These are phyloP conservation scores for Pipistrellus nathusii DNA, from an alignment of 2,797 vertebrate genomes.

Conservation along the genomic window DNA sequence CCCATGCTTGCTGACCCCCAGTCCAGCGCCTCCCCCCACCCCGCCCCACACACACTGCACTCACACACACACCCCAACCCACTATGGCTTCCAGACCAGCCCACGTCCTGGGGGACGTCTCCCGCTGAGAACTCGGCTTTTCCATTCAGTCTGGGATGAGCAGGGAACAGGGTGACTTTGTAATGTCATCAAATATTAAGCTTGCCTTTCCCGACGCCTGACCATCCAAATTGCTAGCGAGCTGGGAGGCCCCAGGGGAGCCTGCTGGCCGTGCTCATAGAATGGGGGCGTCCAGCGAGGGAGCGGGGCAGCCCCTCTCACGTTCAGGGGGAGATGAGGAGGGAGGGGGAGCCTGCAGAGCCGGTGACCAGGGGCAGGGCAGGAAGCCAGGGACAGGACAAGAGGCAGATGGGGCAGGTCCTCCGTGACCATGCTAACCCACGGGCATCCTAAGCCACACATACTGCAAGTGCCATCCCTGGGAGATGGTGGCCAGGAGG, in stretches of 20 bases:
- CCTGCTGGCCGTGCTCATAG: conserved; percentile 66
- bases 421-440: conserved; percentile 64
- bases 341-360: neutral
- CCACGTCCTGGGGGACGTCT: conserved; percentile 23
- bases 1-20: neutral
- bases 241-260: conserved; percentile 65
- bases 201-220: conserved; percentile 79
- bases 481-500: neutral
- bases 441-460: neutral
- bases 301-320: neutral
- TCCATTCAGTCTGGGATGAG: conserved; percentile 61
- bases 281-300: conserved; percentile 29
- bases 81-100: conserved; percentile 40
- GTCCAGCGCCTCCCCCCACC: neutral
- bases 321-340: conserved; percentile 10
- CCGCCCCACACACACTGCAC: too few relatives aligned
- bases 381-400: conserved; percentile 47
- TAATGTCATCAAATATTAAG: conserved; percentile 78
- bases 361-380: neutral
- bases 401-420: neutral
- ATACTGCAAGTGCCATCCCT: neutral
- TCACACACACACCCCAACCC: neutral
- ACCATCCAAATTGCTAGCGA: conserved; percentile 70
- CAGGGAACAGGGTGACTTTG: conserved; percentile 79
- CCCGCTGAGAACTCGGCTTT: conserved; percentile 70